These are phyloP conservation scores for Xestoiulus laeticollis DNA, from an alignment of 2,888 invertebrate species.

Conservation along the genomic window DNA sequence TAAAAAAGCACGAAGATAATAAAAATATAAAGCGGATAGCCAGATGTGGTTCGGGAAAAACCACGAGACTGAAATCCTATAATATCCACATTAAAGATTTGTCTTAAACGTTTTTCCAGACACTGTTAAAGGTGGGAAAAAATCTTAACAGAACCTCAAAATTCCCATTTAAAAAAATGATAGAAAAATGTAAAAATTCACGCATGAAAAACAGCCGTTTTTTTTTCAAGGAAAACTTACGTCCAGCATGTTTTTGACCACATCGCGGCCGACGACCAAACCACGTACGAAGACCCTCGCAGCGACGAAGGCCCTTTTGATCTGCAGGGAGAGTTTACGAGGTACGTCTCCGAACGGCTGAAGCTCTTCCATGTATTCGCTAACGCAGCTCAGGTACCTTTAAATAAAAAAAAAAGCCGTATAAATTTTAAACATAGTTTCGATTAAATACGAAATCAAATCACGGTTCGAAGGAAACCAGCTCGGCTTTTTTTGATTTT, in stretches of 20 bases:
- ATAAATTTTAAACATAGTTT: neutral
- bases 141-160: too few species aligned
- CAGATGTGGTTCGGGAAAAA: neutral
- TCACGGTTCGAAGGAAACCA: too few species aligned
- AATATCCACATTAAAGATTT: neutral
- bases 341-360: slow-evolving; percentile 96
- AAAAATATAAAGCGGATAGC: neutral
- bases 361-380: slow-evolving; percentile 89
- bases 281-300: slow-evolving; percentile 94
- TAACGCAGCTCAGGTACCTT: slow-evolving; percentile 85
- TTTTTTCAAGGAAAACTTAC: slow-evolving; percentile 66
- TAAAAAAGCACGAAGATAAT: neutral
- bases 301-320: slow-evolving; percentile 92
- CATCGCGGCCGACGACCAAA: slow-evolving; percentile 81
- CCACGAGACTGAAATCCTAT: neutral
- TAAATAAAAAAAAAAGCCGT: slow-evolving; percentile 8
- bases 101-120: too few species aligned
- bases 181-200: too few species aligned
- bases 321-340: slow-evolving; percentile 85
- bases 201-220: too few species aligned
- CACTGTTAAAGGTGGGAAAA: too few species aligned
- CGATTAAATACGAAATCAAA: neutral
- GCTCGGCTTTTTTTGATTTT: too few species aligned
- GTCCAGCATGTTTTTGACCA: slow-evolving; percentile 79
- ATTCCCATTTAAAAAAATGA: too few species aligned